Conservation (phyloP, 1,140 invertebrate genomes). For the Aricia agestis region DNA sequence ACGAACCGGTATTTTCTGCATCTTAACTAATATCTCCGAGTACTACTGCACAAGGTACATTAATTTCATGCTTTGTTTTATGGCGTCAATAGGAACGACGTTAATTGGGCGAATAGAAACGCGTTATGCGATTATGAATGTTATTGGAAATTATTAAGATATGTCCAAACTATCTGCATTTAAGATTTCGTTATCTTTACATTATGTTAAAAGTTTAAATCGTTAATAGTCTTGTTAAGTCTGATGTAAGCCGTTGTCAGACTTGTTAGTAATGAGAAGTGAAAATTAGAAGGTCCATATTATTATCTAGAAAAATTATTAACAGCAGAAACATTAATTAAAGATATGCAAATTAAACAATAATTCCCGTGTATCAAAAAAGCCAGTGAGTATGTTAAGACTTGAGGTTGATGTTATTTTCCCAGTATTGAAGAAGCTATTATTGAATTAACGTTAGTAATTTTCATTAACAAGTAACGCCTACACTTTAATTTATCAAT, state of each 20-base stretch:
- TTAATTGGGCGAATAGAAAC: neutral
- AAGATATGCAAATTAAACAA: too few relatives aligned
- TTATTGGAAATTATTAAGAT: neutral
- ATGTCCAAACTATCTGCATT: neutral
- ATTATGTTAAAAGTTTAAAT: neutral
- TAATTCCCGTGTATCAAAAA: too few relatives aligned
- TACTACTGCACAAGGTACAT: neutral
- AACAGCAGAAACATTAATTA: too few relatives aligned
- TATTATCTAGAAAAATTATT: too few relatives aligned
- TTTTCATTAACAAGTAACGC: conserved; percentile 24
- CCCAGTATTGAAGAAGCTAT: conserved; percentile 24
- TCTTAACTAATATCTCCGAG: conserved; percentile 32
- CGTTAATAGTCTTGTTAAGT: neutral
- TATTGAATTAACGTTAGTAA: conserved; percentile 36
- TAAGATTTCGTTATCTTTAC: neutral
- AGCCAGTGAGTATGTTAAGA: neutral
- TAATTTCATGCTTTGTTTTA: neutral
- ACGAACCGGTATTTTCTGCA: conserved; percentile 54
- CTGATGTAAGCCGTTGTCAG: too few relatives aligned
- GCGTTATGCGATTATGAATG: neutral
- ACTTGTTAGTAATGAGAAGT: too few relatives aligned
- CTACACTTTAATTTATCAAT: conserved; percentile 41
- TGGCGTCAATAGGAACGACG: neutral
- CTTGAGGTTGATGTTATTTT: neutral
- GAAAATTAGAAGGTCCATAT: too few relatives aligned